Conservation (phyloP, 2,797 vertebrate species). For the Cyprinodon diabolis region DNA sequence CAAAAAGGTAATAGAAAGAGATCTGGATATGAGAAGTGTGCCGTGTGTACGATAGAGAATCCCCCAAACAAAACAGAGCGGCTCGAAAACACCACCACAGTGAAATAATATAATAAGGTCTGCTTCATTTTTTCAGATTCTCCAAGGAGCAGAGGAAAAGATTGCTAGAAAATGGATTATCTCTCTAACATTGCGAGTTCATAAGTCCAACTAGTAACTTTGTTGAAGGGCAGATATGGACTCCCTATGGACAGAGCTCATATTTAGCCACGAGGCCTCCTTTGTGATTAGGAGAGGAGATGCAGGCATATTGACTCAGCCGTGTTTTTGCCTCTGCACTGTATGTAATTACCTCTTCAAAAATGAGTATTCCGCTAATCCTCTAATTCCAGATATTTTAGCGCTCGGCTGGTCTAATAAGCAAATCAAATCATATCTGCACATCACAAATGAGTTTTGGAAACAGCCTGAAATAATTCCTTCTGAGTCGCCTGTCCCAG, state of each 20-base stretch:
- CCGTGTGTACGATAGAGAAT: slow-evolving; percentile 65
- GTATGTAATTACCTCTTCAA: slow-evolving; percentile 81
- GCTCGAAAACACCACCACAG: slow-evolving; percentile 73
- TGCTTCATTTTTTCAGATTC: slow-evolving; percentile 75
- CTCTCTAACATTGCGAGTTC: slow-evolving; percentile 79
- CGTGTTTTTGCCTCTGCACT: slow-evolving; percentile 75
- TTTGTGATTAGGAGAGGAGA: slow-evolving; percentile 76
- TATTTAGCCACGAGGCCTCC: slow-evolving; percentile 81
- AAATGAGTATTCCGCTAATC: slow-evolving; percentile 80
- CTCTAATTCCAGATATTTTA: slow-evolving; percentile 84
- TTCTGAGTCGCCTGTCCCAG: slow-evolving; percentile 70
- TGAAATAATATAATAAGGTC: slow-evolving; percentile 80
- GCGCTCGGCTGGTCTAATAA: slow-evolving; percentile 81
- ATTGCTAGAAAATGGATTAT: slow-evolving; percentile 83
- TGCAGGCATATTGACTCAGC: slow-evolving; percentile 77
- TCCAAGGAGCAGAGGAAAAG: slow-evolving; percentile 73
- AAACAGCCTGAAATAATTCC: slow-evolving; percentile 78
- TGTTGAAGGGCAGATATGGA: slow-evolving; percentile 83
- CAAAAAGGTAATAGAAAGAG: slow-evolving; percentile 63
- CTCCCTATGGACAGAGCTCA: slow-evolving; percentile 76
- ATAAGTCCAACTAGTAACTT: slow-evolving; percentile 83
- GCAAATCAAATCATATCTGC: slow-evolving; percentile 83
- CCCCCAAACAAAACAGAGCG: slow-evolving; percentile 73
- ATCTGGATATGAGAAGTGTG: slow-evolving; percentile 72
- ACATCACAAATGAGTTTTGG: slow-evolving; percentile 81